Percentiles rank a stretch among this genome's conserved stretches.
Conservation (phyloP, 1,140 invertebrate species). For the Meloidogyne floridensis region DNA sequence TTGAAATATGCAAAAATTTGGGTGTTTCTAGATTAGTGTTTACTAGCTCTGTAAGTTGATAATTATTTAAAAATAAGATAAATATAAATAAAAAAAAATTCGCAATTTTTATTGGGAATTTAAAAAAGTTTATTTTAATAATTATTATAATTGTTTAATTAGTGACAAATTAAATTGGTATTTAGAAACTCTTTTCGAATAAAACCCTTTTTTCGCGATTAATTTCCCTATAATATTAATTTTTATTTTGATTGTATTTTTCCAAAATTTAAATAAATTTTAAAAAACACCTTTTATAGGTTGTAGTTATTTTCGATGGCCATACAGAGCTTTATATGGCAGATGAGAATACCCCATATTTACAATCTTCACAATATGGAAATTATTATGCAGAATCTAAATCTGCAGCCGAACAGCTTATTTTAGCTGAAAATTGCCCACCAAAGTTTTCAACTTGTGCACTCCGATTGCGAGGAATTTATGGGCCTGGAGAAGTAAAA, state of each 20-base stretch:
- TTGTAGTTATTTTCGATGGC: slow-evolving; percentile 39
- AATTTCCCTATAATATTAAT: no score
- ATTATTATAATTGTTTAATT: no score
- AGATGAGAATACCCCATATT: slow-evolving; percentile 44
- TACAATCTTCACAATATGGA: slow-evolving; percentile 28
- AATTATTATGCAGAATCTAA: slow-evolving; percentile 54
- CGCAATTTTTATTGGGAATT: no score
- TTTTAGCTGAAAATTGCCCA: slow-evolving; percentile 33
- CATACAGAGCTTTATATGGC: slow-evolving; percentile 42
- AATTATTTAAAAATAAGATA: background rate
- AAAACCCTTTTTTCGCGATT: no score
- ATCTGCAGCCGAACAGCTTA: slow-evolving; percentile 41
- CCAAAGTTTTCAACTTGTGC: slow-evolving; percentile 42
- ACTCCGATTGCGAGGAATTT: slow-evolving; percentile 49
- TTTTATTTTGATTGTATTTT: background rate
- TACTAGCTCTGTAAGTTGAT: slow-evolving; percentile 41
- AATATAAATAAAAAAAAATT: no score
- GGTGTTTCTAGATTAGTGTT: slow-evolving; percentile 43
- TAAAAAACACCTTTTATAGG: background rate
- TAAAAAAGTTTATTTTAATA: no score
- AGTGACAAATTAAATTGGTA: no score
- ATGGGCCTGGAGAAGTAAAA: slow-evolving; percentile 49
- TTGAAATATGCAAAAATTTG: slow-evolving; percentile 34
- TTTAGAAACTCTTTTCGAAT: no score
- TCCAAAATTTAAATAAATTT: background rate